These are phyloP conservation scores for Chiridota heheva DNA, from an alignment of 35 echinoderm and acorn worm species.

Conservation along the genomic window DNA sequence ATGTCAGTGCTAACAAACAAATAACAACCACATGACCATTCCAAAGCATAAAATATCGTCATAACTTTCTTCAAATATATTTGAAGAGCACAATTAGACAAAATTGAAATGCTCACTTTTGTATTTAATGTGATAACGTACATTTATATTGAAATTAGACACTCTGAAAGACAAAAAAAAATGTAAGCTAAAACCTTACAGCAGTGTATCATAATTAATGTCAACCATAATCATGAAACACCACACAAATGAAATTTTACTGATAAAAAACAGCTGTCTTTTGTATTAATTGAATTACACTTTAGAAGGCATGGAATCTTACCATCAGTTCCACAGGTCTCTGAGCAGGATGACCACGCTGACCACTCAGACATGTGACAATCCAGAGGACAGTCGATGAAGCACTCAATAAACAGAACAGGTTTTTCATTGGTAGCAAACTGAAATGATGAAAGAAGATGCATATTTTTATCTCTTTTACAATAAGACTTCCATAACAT, in stretches of 20 bases:
- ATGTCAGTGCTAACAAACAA: not conserved
- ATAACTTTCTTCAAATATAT: not conserved
- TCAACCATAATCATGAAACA: not conserved
- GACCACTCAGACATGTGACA: conserved; percentile 79
- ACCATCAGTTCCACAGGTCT: conserved; percentile 82
- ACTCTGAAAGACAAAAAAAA: not conserved
- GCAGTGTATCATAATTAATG: no score
- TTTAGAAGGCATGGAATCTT: not conserved
- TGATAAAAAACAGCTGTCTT: not conserved
- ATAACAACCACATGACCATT: not conserved
- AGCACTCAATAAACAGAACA: not conserved
- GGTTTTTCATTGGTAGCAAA: conserved; percentile 28
- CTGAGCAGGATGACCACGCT: conserved; percentile 76
- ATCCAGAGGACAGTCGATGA: conserved; percentile 63
- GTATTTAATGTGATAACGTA: not conserved
- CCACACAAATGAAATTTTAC: not conserved
- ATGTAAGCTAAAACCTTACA: no score
- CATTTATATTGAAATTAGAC: not conserved
- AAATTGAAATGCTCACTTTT: not conserved
- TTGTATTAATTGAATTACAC: not conserved
- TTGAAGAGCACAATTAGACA: not conserved
- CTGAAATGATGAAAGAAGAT: no score
- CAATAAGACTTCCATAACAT: no score
- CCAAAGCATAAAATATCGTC: not conserved
- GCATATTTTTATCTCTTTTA: no score